These are phyloP conservation scores for Pardalotus punctatus DNA, from an alignment of 2,113 vertebrate genomes.

Conservation along the genomic window DNA sequence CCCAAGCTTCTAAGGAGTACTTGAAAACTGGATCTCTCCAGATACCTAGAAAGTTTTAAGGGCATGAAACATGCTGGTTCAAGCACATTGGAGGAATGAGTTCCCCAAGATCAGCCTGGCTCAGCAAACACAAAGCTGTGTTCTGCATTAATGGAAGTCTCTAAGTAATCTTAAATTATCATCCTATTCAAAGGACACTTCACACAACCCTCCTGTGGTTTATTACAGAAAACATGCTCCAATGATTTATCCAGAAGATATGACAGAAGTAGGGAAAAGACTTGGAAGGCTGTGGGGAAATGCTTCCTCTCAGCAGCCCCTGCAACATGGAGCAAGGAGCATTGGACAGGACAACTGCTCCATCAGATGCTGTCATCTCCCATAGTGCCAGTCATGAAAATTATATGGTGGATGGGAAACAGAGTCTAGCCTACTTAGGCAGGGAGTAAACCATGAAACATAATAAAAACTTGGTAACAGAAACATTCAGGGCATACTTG, in stretches of 20 bases:
- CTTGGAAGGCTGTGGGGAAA: not conserved
- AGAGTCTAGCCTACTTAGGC: not conserved
- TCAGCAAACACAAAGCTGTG: not conserved
- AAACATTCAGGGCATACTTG: not conserved
- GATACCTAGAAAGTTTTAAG: not conserved
- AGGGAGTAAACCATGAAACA: not conserved
- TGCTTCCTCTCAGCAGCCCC: not conserved
- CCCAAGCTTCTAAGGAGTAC: not conserved
- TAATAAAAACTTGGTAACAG: not conserved
- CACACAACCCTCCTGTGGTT: not conserved
- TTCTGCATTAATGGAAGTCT: not conserved
- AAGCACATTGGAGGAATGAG: not conserved
- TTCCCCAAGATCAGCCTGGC: not conserved
- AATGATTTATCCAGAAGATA: not conserved
- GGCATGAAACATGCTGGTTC: not conserved
- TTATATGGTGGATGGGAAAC: not conserved
- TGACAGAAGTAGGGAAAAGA: not conserved
- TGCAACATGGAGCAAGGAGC: not conserved
- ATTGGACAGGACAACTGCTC: not conserved
- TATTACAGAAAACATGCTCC: not conserved
- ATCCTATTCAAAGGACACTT: not conserved
- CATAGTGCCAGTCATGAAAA: accelerated
- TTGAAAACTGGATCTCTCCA: not conserved
- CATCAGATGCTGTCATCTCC: not conserved
- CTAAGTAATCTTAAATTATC: not conserved